phyloP scores from a whole-genome alignment of 2,888 invertebrate genomes.

The Cyrtodaria siliqua region DNA sequence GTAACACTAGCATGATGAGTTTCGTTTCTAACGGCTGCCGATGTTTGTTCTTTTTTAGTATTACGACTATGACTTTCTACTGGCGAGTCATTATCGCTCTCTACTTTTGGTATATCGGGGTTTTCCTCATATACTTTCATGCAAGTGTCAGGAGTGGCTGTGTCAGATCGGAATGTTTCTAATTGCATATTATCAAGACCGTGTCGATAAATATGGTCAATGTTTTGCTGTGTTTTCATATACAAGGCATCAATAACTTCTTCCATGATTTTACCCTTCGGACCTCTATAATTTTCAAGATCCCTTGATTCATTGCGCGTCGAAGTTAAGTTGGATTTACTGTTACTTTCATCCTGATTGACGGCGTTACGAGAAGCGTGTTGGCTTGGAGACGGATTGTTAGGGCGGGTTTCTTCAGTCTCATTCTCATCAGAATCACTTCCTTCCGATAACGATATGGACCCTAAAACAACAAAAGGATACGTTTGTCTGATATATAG shows the following conservation, averaged over 20 bases:
- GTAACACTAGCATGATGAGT: background rate
- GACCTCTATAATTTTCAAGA: background rate
- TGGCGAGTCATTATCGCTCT: too few species aligned
- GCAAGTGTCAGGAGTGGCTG: constrained; percentile 53
- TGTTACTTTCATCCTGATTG: background rate
- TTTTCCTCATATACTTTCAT: constrained; percentile 47
- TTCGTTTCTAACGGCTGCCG: too few species aligned
- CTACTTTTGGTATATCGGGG: background rate
- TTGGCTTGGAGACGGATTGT: constrained; percentile 46
- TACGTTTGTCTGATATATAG: background rate
- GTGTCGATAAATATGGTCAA: constrained; percentile 54
- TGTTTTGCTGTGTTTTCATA: constrained; percentile 48
- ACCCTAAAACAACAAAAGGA: constrained; percentile 36
- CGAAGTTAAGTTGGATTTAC: background rate
- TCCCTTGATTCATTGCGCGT: background rate
- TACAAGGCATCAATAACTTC: constrained; percentile 57
- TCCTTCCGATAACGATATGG: constrained; percentile 55
- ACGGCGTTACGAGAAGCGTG: background rate
- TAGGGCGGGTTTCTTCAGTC: constrained; percentile 28
- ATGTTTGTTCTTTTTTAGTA: too few species aligned
- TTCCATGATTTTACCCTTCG: constrained; percentile 44
- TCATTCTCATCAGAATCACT: constrained; percentile 18
- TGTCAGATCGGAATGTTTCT: constrained; percentile 49
- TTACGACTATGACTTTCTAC: too few species aligned
- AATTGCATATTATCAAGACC: constrained; percentile 52